These are phyloP conservation scores for Apolygus lucorum DNA, from an alignment of 1,140 invertebrate genomes.

Conservation along the genomic window DNA sequence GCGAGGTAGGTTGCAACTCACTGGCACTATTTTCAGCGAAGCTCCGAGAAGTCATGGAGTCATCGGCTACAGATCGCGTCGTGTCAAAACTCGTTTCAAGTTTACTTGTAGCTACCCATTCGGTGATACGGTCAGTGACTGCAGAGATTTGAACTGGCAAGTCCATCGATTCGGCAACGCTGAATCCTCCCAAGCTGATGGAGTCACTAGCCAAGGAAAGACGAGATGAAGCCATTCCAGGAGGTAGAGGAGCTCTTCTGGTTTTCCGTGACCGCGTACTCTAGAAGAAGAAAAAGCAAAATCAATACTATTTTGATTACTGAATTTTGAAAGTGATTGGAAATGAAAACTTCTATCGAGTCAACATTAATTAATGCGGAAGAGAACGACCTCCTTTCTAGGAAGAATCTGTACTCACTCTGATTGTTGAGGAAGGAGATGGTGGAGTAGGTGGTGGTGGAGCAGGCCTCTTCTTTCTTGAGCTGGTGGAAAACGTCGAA, in stretches of 20 bases:
- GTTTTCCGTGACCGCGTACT: slow-evolving; percentile 42
- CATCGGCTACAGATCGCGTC: not conserved
- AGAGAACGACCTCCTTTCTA: no score
- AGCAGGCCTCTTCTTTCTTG: slow-evolving; percentile 56
- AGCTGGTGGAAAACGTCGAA: slow-evolving; percentile 40
- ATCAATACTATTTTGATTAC: not conserved
- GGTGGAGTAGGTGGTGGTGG: slow-evolving; percentile 50
- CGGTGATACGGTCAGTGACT: not conserved
- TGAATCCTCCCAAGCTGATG: not conserved
- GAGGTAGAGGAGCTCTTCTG: slow-evolving; percentile 49
- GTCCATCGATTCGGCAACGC: not conserved
- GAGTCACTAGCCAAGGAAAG: not conserved
- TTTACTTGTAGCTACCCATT: not conserved
- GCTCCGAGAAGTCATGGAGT: not conserved
- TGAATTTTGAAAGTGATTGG: no score
- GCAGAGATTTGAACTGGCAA: not conserved
- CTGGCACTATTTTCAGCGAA: not conserved
- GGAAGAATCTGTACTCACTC: no score
- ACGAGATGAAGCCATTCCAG: slow-evolving; percentile 31
- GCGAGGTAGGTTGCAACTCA: not conserved
- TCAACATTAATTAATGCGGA: no score
- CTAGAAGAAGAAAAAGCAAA: slow-evolving; percentile 35
- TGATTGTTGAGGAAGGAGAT: slow-evolving; percentile 6
- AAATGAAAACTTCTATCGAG: no score
- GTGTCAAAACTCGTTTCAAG: not conserved